Conservation (phyloP, 2,888 invertebrate genomes). For the Anthrax anthrax region DNA sequence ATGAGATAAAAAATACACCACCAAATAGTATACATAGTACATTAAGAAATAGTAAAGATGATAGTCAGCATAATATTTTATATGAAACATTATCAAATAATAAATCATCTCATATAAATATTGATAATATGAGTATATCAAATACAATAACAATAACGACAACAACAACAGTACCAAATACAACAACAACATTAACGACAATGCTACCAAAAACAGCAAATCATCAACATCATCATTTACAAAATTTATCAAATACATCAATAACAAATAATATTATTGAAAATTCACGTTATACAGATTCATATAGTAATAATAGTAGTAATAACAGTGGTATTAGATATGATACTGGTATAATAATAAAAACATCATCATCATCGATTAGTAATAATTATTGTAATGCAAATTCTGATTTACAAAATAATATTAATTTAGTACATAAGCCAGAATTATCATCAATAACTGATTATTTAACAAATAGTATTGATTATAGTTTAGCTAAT, state of each 20-base stretch:
- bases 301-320: too few relatives aligned
- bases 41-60: conserved; percentile 27
- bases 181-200: conserved; percentile 16
- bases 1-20: conserved; percentile 17
- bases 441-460: conserved; percentile 16
- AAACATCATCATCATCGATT: conserved; percentile 18
- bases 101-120: conserved; percentile 1
- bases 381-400: conserved; percentile 7
- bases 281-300: too few relatives aligned
- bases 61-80: conserved; percentile 20
- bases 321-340: conserved; percentile 5
- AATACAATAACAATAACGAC: not conserved
- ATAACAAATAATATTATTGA: too few relatives aligned
- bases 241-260: not conserved
- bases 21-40: conserved; percentile 32
- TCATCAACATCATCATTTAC: not conserved
- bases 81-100: conserved; percentile 26
- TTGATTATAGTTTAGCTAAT: conserved; percentile 16
- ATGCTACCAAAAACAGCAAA: conserved; percentile 19
- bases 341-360: conserved; percentile 3
- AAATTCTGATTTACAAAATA: conserved; percentile 9
- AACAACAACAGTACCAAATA: too few relatives aligned
- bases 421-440: conserved; percentile 8
- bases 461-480: conserved; percentile 14
- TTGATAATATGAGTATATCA: not conserved